Evolutionary conservation across 2,113 vertebrate genomes (phyloP), one percentile per base, ranked within the genome.

Genomic region (Anarhynchus alexandrinus): DNA sequence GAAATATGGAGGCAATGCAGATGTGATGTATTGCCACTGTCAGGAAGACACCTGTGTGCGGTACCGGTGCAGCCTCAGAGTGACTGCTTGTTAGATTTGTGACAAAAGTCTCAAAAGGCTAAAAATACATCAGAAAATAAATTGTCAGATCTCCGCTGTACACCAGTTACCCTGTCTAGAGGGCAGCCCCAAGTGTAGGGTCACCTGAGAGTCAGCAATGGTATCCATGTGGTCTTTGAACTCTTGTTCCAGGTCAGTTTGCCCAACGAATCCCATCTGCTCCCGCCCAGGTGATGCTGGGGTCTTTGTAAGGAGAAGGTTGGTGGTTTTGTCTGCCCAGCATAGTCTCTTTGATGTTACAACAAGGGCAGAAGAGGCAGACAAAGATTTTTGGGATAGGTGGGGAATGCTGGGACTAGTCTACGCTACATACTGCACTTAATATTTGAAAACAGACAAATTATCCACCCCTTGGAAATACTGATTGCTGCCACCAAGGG

Each of bases 11-110:
- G 43, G 17, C 36, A 16, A 29, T 14, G 58, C 45, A 77, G 27
- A 26, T 0, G 2, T 29, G 73, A 54, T 6, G 1, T 1, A 34
- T 6, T 92, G 40, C 27, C 29, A 15, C 64, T 4, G 11, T 6
- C 66, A 69, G 40, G 51, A 62, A 74, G 51, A 78, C 23, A 27
- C 34, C 25, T 12, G 19, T 22, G n/a, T 20, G 51, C 0, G 1
- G 20, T 6, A 55, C 55, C 5, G 2, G 74, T 25, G 43, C 71
- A 85, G 66, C 26, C 23, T n/a, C 29, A 7, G 15, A 66, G 55
- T 3, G 18, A 27, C 54, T 38, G 30, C 59, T 66, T 43, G 4
- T 20, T 43, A 18, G 11, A 67, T 6, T 22, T 64, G 59, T 45
- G 64, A n/a, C 25, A 42, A 11, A 82, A 84, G 27, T 11, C 42